phyloP scores from a whole-genome alignment of 2,797 vertebrate genomes.

The Alcedo atthis region DNA sequence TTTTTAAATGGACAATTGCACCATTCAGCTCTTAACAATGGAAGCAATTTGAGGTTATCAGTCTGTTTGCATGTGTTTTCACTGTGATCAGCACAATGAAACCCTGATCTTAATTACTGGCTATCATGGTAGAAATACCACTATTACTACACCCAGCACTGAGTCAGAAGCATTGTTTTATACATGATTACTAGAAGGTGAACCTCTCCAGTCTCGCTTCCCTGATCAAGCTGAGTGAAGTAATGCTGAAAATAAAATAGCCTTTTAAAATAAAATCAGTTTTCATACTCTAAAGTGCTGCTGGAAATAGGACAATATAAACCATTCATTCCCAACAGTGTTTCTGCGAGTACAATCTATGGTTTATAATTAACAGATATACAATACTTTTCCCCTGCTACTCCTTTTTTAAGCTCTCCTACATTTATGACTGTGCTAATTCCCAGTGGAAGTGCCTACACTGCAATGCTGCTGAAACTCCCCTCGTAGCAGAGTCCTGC shows the following conservation, averaged over 20 bases:
- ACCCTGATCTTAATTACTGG: slow-evolving; percentile 53
- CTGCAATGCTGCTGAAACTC: slow-evolving; percentile 8
- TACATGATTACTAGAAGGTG: slow-evolving; percentile 23
- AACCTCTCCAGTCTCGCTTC: slow-evolving; percentile 9
- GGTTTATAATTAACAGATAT: slow-evolving; percentile 15
- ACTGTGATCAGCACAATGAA: slow-evolving; percentile 44
- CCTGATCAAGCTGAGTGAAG: slow-evolving; percentile 34
- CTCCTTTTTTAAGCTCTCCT: slow-evolving; percentile 43
- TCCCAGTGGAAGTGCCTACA: slow-evolving; percentile 8
- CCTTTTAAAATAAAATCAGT: slow-evolving; percentile 62
- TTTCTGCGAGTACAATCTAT: slow-evolving; percentile 36
- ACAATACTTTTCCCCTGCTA: slow-evolving; percentile 11
- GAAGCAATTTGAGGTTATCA: slow-evolving; percentile 48
- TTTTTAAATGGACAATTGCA: slow-evolving; percentile 18
- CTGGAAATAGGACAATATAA: slow-evolving; percentile 51
- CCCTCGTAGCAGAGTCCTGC: not conserved
- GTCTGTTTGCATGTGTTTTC: slow-evolving; percentile 56
- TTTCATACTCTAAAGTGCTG: slow-evolving; percentile 53
- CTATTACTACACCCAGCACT: not conserved
- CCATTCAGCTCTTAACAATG: slow-evolving; percentile 24
- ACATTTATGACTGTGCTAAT: slow-evolving; percentile 57
- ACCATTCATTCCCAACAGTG: slow-evolving; percentile 15
- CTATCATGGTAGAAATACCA: slow-evolving; percentile 33
- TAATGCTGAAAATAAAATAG: slow-evolving; percentile 46
- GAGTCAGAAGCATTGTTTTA: slow-evolving; percentile 41